phyloP scores from a whole-genome alignment of 2,797 vertebrate genomes.

The Sphaeramia orbicularis region DNA sequence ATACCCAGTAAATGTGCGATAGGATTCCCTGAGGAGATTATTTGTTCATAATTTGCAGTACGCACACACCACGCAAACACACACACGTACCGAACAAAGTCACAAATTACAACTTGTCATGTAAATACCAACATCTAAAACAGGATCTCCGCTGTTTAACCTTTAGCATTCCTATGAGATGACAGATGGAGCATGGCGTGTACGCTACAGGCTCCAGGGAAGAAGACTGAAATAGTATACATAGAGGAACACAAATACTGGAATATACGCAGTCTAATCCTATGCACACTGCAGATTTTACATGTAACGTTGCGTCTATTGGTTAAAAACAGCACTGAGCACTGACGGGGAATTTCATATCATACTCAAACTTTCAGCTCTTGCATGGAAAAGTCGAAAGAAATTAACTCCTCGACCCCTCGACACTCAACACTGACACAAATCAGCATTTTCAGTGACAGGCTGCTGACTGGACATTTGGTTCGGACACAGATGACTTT shows the following conservation, averaged over 20 bases:
- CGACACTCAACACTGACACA: slow-evolving; percentile 66
- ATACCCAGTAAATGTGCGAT: slow-evolving; percentile 36
- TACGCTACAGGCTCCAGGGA: slow-evolving; percentile 26
- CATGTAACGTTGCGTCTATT: not conserved
- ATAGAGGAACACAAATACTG: slow-evolving; percentile 18
- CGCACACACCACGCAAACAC: slow-evolving; percentile 17
- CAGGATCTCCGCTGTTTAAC: slow-evolving; percentile 58
- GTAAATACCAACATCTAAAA: slow-evolving; percentile 43
- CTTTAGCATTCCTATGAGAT: slow-evolving; percentile 49
- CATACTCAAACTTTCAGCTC: slow-evolving; percentile 13
- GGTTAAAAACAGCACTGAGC: not conserved
- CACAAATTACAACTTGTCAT: slow-evolving; percentile 41
- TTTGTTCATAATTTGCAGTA: slow-evolving; percentile 42
- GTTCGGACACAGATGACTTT: slow-evolving; percentile 62
- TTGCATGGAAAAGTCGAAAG: slow-evolving; percentile 32
- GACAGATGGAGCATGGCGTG: slow-evolving; percentile 39
- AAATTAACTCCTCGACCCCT: slow-evolving; percentile 59
- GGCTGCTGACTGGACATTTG: slow-evolving; percentile 64
- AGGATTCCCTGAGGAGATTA: slow-evolving; percentile 47
- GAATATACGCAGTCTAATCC: slow-evolving; percentile 14
- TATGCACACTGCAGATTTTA: not conserved
- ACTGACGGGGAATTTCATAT: slow-evolving; percentile 21
- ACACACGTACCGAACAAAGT: slow-evolving; percentile 6
- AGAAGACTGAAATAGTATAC: slow-evolving; percentile 39
- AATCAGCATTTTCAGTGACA: slow-evolving; percentile 63